A percentile compares a stretch with the other conserved stretches of the same genome.
These are phyloP conservation scores for Acrossocheilus wenchowensis DNA, from an alignment of 2,797 vertebrate species.

Conservation along the genomic window DNA sequence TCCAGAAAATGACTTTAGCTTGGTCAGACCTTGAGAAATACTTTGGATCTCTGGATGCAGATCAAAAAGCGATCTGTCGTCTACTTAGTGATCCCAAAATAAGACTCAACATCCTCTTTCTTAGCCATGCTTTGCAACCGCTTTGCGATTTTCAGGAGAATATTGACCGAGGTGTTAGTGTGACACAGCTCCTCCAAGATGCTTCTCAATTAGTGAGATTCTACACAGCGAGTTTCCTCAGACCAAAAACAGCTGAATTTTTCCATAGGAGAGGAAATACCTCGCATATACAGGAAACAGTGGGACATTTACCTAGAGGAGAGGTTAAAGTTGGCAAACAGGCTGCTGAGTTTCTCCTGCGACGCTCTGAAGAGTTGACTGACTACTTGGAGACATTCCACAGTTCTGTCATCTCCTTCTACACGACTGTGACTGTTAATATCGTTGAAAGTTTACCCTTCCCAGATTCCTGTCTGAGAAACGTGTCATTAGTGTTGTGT, in stretches of 20 bases:
- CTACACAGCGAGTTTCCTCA: constrained; percentile 65
- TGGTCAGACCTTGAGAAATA: constrained; percentile 70
- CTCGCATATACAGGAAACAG: neutral
- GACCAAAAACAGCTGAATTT: neutral
- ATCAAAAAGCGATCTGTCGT: constrained; percentile 21
- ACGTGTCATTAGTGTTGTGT: constrained; percentile 64
- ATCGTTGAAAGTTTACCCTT: constrained; percentile 66
- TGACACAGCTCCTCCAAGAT: constrained; percentile 63
- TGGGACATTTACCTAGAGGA: constrained; percentile 51
- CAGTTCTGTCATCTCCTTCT: constrained; percentile 63
- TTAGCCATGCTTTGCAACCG: constrained; percentile 69
- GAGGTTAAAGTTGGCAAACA: constrained; percentile 62
- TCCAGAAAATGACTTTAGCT: constrained; percentile 63
- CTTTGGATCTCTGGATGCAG: constrained; percentile 57
- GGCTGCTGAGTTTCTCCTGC: constrained; percentile 60
- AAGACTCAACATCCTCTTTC: constrained; percentile 70
- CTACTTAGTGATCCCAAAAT: constrained; percentile 62
- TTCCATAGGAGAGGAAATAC: constrained; percentile 57
- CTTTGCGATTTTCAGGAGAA: constrained; percentile 66
- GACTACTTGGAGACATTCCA: constrained; percentile 60
- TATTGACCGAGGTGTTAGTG: constrained; percentile 26
- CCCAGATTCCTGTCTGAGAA: constrained; percentile 54
- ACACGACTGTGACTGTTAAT: constrained; percentile 60
- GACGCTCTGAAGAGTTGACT: constrained; percentile 41
- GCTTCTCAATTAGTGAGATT: constrained; percentile 55